A percentile compares a stretch with the other conserved stretches of the same genome.
phyloP scores from a whole-genome alignment of 2,888 invertebrate genomes.

The Cataglyphis altisquamis region DNA sequence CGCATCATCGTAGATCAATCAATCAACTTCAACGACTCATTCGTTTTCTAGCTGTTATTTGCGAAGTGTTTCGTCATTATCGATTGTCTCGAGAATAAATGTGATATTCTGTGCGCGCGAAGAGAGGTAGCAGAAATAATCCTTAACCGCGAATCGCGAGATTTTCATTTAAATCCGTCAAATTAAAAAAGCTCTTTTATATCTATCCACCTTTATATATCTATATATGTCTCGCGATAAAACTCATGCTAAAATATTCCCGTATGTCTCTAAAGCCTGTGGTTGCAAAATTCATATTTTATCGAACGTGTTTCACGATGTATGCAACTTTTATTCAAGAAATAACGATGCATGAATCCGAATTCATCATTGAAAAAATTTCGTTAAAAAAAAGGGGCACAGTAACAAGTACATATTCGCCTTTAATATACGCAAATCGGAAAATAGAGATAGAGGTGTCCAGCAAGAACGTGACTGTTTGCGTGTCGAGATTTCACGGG shows the following conservation, averaged over 20 bases:
- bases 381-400: background rate
- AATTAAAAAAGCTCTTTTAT: conserved; percentile 7
- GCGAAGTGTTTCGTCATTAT: conserved; percentile 51
- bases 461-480: background rate
- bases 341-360: conserved; percentile 7
- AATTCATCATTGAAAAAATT: conserved; percentile 21
- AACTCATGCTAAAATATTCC: conserved; percentile 16
- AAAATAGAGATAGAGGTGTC: background rate
- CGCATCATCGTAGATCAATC: conserved; percentile 59
- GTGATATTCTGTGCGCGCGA: background rate
- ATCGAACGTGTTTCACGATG: conserved; percentile 13
- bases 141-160: background rate
- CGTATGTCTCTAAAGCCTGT: background rate
- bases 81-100: conserved; percentile 54
- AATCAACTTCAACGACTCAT: conserved; percentile 57
- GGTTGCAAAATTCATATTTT: conserved; percentile 8
- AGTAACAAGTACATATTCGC: conserved; percentile 6
- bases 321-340: background rate
- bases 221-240: background rate
- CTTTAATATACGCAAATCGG: conserved; percentile 17
- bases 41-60: conserved; percentile 56
- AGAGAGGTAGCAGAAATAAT: background rate
- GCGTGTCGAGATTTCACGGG: background rate
- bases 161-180: conserved; percentile 17
- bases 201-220: background rate